phyloP scores from a whole-genome alignment of 2,888 invertebrate species.

The Lycia hirtaria region DNA sequence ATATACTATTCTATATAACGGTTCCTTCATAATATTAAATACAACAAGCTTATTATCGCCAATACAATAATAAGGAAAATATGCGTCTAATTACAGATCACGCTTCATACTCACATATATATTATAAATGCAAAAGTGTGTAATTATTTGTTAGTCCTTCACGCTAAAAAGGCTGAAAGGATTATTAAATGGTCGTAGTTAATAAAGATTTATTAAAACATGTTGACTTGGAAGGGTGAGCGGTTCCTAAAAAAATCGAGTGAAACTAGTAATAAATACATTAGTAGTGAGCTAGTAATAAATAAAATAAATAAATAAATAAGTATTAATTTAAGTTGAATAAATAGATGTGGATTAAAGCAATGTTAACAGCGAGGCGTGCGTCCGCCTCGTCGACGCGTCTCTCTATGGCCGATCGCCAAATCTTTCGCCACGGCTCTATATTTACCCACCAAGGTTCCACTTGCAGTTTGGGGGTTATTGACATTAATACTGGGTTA shows the following conservation, averaged over 20 bases:
- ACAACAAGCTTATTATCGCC: constrained; percentile 2
- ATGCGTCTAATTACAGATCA: not conserved
- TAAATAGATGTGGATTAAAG: constrained; percentile 24
- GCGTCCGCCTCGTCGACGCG: constrained; percentile 48
- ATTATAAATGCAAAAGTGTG: no score
- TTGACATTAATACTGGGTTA: constrained; percentile 76
- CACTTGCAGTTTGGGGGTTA: constrained; percentile 81
- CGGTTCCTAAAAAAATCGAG: no score
- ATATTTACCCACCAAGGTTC: constrained; percentile 79
- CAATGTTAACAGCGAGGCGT: constrained; percentile 62
- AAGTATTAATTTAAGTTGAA: not conserved
- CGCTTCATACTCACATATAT: no score
- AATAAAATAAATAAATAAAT: not conserved
- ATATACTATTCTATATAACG: not conserved
- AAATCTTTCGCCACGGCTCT: constrained; percentile 78
- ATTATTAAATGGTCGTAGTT: no score
- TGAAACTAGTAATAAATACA: no score
- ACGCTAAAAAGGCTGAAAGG: no score
- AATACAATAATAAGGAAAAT: not conserved
- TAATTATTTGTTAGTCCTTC: no score
- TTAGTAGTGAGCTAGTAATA: no score
- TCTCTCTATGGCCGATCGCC: constrained; percentile 67
- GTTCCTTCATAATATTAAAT: not conserved
- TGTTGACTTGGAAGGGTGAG: no score
- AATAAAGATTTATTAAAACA: no score